Evolutionary conservation across 2,888 invertebrate genomes (phyloP).

Genomic region (Ochlodes sylvanus): DNA sequence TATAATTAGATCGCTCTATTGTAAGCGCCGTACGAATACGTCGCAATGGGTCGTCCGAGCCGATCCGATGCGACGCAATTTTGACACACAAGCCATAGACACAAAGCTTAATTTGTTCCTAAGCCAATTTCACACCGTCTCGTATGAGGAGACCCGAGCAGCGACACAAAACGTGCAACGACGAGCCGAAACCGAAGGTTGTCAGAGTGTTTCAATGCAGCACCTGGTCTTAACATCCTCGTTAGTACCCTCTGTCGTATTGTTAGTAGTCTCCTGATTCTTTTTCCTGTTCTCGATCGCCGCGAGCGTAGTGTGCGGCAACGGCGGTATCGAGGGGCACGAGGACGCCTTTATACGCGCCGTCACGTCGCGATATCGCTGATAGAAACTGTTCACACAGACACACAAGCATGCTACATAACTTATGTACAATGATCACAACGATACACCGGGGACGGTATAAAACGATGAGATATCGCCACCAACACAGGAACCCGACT

Average conservation of each 20-base stretch:
- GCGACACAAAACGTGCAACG: slow-evolving; percentile 13
- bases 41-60: too few species aligned
- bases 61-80: too few species aligned
- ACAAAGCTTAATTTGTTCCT: neutral
- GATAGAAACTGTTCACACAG: slow-evolving; percentile 91
- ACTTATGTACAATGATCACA: slow-evolving; percentile 32
- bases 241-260: slow-evolving; percentile 67
- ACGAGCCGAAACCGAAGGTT: slow-evolving; percentile 26
- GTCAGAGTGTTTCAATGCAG: slow-evolving; percentile 59
- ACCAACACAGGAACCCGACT: slow-evolving; percentile 15
- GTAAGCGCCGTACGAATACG: too few species aligned
- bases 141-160: neutral
- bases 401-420: slow-evolving; percentile 51
- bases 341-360: slow-evolving; percentile 95
- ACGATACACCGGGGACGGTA: slow-evolving; percentile 21
- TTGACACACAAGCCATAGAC: too few species aligned
- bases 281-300: slow-evolving; percentile 64
- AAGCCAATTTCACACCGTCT: neutral
- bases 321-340: slow-evolving; percentile 89
- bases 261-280: slow-evolving; percentile 68
- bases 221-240: slow-evolving; percentile 78
- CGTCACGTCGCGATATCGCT: slow-evolving; percentile 94
- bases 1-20: too few species aligned
- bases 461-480: slow-evolving; percentile 23
- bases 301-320: slow-evolving; percentile 73